Evolutionary conservation across 2,797 vertebrate genomes (phyloP).

Genomic region (Anguilla obscura): DNA sequence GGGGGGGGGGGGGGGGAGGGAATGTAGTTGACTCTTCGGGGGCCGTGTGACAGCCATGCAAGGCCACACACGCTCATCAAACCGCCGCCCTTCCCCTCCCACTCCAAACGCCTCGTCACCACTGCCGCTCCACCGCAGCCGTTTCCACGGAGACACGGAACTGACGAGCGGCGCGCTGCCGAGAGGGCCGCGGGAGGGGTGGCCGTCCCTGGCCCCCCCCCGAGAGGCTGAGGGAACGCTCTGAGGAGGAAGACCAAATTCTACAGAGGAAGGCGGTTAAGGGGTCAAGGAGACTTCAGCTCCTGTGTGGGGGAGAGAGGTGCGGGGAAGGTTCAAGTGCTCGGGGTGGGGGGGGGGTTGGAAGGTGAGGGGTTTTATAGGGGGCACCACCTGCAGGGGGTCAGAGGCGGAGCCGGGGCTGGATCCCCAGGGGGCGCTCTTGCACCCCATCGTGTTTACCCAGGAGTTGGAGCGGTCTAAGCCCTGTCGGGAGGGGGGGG

Average conservation of each 20-base stretch:
- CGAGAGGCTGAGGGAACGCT: neutral
- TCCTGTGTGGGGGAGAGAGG: constrained; percentile 14
- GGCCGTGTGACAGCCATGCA: constrained; percentile 5
- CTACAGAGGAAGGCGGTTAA: constrained; percentile 33
- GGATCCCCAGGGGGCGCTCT: constrained; percentile 97
- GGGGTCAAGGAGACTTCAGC: constrained; percentile 28
- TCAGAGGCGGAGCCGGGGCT: constrained; percentile 96
- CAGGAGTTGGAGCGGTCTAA: constrained; percentile 99
- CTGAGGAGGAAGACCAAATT: neutral
- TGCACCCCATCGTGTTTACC: constrained; percentile 99
- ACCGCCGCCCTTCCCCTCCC: neutral
- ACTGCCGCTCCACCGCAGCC: too few relatives aligned
- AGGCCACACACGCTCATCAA: neutral
- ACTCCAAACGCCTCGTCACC: neutral
- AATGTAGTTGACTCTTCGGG: neutral
- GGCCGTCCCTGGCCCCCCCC: neutral
- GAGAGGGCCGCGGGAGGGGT: neutral
- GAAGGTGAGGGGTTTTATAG: constrained; percentile 53
- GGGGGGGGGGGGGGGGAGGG: neutral
- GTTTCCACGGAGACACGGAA: neutral
- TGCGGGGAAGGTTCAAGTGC: constrained; percentile 21
- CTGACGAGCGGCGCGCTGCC: neutral
- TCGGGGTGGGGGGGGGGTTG: constrained; percentile 44
- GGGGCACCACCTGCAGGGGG: constrained; percentile 93
- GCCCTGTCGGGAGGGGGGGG: constrained; percentile 81